Conservation (phyloP, 2,797 vertebrate genomes). For the Fratercula arctica region DNA sequence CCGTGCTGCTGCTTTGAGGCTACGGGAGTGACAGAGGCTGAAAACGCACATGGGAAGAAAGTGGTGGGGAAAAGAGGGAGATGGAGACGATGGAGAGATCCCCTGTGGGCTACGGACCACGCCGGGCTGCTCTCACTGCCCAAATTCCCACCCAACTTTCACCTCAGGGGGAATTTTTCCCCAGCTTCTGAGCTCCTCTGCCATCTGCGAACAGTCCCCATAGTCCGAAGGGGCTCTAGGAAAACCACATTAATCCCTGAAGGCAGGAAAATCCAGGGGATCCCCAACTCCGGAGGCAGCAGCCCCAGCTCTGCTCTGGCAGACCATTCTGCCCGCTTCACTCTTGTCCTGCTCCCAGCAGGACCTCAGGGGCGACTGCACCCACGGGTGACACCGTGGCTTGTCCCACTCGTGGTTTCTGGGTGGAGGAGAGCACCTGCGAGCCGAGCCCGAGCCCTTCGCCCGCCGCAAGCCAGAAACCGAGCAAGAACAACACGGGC, state of each 20-base stretch:
- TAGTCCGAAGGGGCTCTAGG: too few relatives aligned
- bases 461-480: neutral
- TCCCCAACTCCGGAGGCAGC: neutral
- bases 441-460: neutral
- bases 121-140: neutral
- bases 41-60: neutral
- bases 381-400: accelerated
- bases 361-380: neutral
- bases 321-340: neutral
- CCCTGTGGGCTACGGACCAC: accelerated
- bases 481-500: neutral
- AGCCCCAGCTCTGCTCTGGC: neutral
- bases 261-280: neutral
- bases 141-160: neutral
- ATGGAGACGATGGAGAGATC: neutral
- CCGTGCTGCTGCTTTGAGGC: neutral
- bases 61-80: too few relatives aligned
- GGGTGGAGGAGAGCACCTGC: accelerated
- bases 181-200: neutral
- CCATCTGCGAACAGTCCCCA: neutral
- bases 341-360: neutral
- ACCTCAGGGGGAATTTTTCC: neutral
- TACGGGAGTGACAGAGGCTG: neutral
- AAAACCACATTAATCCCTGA: neutral
- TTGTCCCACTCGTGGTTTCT: neutral